These are phyloP conservation scores for Serranochromis macrocephalus DNA, from an alignment of 2,113 vertebrate species.

Conservation along the genomic window DNA sequence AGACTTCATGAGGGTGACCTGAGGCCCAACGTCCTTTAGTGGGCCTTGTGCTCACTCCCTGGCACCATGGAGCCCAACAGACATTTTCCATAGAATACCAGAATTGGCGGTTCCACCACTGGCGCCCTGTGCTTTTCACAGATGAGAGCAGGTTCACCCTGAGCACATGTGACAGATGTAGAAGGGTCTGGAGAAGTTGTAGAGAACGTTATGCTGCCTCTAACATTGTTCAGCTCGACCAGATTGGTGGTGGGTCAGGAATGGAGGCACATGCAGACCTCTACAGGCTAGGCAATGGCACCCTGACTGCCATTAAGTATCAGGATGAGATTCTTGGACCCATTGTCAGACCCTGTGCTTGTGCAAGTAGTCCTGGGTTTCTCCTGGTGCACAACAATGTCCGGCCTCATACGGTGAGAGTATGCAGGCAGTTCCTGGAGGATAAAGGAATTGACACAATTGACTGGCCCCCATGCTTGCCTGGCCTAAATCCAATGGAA, in stretches of 20 bases:
- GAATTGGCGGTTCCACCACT: background rate
- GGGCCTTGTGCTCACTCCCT: background rate
- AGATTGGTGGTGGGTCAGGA: background rate
- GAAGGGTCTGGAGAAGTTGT: background rate
- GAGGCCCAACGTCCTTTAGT: background rate
- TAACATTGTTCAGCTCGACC: background rate
- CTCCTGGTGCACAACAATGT: background rate
- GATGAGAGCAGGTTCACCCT: background rate
- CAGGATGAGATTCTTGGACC: background rate
- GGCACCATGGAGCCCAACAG: background rate
- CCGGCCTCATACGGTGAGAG: background rate
- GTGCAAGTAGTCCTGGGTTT: background rate
- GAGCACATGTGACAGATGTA: background rate
- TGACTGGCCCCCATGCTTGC: rapidly evolving
- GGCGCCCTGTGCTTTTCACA: background rate
- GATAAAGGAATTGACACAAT: background rate
- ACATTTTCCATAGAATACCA: background rate
- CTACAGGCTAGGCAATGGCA: background rate
- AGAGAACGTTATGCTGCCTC: background rate
- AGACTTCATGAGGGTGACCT: background rate
- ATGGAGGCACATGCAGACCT: background rate
- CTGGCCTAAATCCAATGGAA: background rate
- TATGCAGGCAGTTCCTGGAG: background rate
- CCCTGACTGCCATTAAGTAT: background rate
- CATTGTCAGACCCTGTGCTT: background rate